phyloP scores from a whole-genome alignment of 2,888 invertebrate species.

The Dicyrtoma fusca region DNA sequence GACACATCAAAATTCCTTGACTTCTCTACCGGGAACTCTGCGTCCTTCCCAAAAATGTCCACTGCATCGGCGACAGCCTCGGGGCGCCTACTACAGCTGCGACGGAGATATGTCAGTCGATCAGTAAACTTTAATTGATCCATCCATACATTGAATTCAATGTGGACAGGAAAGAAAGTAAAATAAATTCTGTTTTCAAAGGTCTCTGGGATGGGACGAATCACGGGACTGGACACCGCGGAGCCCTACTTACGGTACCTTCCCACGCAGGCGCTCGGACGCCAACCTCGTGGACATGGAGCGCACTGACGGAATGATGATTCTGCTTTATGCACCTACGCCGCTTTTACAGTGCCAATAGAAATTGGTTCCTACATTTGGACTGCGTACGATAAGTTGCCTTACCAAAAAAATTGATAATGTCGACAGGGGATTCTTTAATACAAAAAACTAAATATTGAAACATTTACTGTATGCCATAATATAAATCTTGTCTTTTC shows the following conservation, averaged over 20 bases:
- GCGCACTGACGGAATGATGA: slow-evolving; percentile 85
- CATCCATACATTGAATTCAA: too few species aligned
- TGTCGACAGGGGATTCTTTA: too few species aligned
- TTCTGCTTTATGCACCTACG: too few species aligned
- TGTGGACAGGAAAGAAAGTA: too few species aligned
- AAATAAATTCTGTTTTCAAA: too few species aligned
- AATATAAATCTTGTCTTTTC: too few species aligned
- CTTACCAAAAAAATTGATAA: too few species aligned
- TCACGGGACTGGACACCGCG: slow-evolving; percentile 62
- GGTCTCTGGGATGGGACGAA: slow-evolving; percentile 67
- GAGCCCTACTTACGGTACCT: slow-evolving; percentile 82
- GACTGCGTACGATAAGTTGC: too few species aligned
- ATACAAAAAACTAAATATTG: too few species aligned
- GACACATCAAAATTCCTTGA: slow-evolving; percentile 78
- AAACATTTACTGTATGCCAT: too few species aligned
- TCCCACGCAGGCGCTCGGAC: slow-evolving; percentile 75
- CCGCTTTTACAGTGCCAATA: too few species aligned
- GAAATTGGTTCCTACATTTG: too few species aligned
- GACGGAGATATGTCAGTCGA: slow-evolving; percentile 74
- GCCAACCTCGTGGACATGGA: slow-evolving; percentile 88
- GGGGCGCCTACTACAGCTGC: slow-evolving; percentile 86
- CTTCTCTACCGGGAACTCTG: slow-evolving; percentile 71
- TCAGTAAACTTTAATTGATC: not conserved
- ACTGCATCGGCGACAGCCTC: slow-evolving; percentile 85
- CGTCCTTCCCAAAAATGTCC: slow-evolving; percentile 70